Base-by-base conservation (phyloP, 2,888 invertebrate genomes). In the Ctenicera cuprea region DNA sequence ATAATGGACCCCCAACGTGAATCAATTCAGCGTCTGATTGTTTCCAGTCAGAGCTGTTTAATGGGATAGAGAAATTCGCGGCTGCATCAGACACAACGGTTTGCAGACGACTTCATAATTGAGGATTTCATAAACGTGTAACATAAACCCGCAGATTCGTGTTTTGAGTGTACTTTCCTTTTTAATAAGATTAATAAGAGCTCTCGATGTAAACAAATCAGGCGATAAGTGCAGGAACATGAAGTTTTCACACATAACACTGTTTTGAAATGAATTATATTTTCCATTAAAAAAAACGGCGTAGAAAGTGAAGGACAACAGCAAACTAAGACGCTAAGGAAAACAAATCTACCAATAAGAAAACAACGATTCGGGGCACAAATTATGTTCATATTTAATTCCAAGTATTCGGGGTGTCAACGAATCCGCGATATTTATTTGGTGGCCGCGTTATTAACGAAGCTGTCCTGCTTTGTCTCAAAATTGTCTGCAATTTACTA, bases 1-100 rank as follows among this genome's bases (percentile, higher is more conserved):
- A 86, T 87, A 87, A 87, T 87, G 87, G 86, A 87, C 86, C 87
- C 87, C 87, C 86, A 84, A 86, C 84, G 87, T 82, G 87, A 87
- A 86, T 87, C 87, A 87, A 86, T 87, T 86, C 86, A 82, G 82
- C 83, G 83, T 82, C 85, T 87, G 87, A 87, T 87, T 87, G 87
- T 86, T 86, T 87, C 83, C 86, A 86, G 86, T 83, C 85, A 82
- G 85, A 84, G 83, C 85, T 84, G 86, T 84, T 87, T 87, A 87
- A 86, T 87, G 85, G 77, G 74, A 79, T 77, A 79, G 77, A 75
- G 79, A 76, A 77, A 79, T 82, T 80, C 81, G 83, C 82, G 82
- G 82, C 83, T 84, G 84, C 83, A 83, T 81, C 82, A 84, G 84
- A 84, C 84, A 83, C 82, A 74, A 78, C 77, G 77, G 65, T 73